phyloP scores from a whole-genome alignment of 2,888 invertebrate species.

The Sipha maydis region DNA sequence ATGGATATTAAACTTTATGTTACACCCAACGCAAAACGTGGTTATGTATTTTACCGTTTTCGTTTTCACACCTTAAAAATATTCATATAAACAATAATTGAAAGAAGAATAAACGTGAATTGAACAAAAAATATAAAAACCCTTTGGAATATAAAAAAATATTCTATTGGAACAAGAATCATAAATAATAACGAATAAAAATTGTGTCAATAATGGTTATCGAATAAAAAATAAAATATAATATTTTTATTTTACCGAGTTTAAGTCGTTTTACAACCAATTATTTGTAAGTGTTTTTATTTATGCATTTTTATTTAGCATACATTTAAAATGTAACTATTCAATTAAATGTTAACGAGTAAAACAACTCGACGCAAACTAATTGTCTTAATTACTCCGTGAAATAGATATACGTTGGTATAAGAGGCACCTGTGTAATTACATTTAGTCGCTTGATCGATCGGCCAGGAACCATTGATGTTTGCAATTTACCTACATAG shows the following conservation, averaged over 20 bases:
- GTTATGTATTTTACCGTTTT: background rate
- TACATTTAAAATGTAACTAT: background rate
- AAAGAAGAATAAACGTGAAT: too few species aligned
- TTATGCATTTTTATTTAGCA: background rate
- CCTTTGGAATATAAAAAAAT: background rate
- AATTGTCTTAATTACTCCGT: background rate
- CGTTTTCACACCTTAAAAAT: background rate
- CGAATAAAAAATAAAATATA: background rate
- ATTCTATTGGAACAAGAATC: background rate
- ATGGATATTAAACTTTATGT: conserved; percentile 48
- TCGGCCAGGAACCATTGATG: background rate
- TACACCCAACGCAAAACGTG: background rate
- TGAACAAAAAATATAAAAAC: background rate
- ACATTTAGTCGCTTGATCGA: background rate
- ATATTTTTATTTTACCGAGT: background rate
- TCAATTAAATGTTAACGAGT: background rate
- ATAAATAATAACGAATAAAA: background rate
- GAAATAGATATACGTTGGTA: background rate
- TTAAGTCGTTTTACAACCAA: background rate
- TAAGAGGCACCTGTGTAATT: background rate
- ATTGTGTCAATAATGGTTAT: background rate
- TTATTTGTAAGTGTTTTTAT: background rate
- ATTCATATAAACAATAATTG: background rate
- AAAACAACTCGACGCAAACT: background rate
- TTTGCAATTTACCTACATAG: background rate